Evolutionary conservation across 2,113 vertebrate genomes (phyloP).

Genomic region (Phocoena sinus): DNA sequence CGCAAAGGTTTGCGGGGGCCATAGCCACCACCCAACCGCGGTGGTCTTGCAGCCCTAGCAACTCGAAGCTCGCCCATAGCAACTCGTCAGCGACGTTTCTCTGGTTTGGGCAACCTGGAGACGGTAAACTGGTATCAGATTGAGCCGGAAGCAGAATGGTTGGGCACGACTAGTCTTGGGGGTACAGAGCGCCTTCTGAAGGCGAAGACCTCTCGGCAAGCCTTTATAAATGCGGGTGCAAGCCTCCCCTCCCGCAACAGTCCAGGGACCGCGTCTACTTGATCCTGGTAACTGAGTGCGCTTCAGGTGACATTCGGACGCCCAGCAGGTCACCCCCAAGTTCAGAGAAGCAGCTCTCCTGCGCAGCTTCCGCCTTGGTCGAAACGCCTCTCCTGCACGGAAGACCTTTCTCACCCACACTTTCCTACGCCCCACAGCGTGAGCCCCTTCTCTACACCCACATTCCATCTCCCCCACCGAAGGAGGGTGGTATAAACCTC

Average conservation of each 20-base stretch:
- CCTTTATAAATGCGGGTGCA: background rate
- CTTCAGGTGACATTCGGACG: background rate
- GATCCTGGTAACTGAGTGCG: background rate
- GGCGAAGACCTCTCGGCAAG: background rate
- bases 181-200: background rate
- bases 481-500: background rate
- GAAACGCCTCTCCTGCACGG: background rate
- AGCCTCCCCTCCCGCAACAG: background rate
- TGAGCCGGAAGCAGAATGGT: background rate
- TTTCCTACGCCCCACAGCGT: accelerated
- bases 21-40: background rate
- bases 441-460: background rate
- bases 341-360: background rate
- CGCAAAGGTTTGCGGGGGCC: background rate
- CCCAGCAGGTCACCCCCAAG: background rate
- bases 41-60: background rate
- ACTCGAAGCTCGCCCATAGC: background rate
- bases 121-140: background rate
- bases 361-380: background rate
- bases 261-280: background rate
- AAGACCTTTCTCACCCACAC: accelerated
- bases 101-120: background rate
- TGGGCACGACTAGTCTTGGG: background rate
- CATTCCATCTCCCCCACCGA: background rate
- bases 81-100: background rate